These are phyloP conservation scores for Mesembrinibis cayennensis DNA, from an alignment of 2,113 vertebrate species.

Conservation along the genomic window DNA sequence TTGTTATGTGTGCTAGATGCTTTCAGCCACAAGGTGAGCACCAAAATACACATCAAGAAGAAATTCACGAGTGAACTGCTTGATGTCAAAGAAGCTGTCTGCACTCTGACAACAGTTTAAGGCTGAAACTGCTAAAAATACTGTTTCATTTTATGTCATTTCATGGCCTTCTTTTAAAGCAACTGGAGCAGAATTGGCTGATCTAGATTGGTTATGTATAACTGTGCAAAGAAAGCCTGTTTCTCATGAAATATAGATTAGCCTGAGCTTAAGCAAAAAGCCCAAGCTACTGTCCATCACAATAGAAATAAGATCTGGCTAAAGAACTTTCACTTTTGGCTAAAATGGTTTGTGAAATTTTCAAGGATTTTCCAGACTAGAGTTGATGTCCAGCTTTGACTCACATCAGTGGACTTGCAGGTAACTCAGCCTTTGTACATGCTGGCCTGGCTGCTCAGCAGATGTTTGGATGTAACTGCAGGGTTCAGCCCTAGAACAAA, in stretches of 20 bases:
- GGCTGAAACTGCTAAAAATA: slow-evolving; percentile 33
- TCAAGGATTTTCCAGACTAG: not conserved
- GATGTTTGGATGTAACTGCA: not conserved
- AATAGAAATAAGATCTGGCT: not conserved
- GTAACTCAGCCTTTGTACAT: not conserved
- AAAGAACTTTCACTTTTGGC: not conserved
- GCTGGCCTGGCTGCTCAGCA: not conserved
- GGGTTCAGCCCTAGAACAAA: not conserved
- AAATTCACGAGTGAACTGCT: not conserved
- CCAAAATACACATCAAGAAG: not conserved
- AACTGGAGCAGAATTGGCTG: not conserved
- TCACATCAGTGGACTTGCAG: not conserved
- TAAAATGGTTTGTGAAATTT: not conserved
- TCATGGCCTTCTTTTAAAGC: slow-evolving; percentile 1
- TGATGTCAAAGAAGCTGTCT: slow-evolving; percentile 4
- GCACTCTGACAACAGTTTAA: slow-evolving; percentile 3
- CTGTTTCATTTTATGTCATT: not conserved
- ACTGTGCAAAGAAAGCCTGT: not conserved
- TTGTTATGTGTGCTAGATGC: not conserved
- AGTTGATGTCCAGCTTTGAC: not conserved
- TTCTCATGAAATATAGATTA: not conserved
- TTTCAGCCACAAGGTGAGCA: not conserved
- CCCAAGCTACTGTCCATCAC: not conserved
- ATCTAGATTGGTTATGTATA: not conserved
- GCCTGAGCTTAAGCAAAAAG: not conserved